Evolutionary conservation across 2,888 invertebrate genomes (phyloP), one percentile per base, ranked within the genome.

Genomic region (Lasioglossum calceatum): DNA sequence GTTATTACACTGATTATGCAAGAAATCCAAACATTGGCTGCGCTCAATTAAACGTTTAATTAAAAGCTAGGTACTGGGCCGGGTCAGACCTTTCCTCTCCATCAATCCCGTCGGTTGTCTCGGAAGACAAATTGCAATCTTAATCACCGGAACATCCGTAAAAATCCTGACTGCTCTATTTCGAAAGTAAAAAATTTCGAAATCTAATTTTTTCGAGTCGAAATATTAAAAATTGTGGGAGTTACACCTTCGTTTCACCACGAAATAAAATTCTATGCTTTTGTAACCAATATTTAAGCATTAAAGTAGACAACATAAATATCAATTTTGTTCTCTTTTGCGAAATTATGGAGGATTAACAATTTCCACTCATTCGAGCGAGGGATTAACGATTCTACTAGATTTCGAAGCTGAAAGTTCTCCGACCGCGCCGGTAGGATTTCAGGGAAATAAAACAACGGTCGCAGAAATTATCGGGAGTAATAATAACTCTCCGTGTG

Each of bases 31-130:
- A 54, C 67, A 39, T 47, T 79, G 36, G 16, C 16, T 36, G 44
- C 61, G 39, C 75, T 73, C 76, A 77, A 85, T 85, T 77, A 73
- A 85, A 83, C 54, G 36, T 77, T 76, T 83, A 83, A 85, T 85
- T 75, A 83, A 83, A 76, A 76, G 42, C 47, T 64, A 83, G 76
- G 23, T 61, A 58, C 72, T 50, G 32, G 12, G 42, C 61, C 39
- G 32, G 8, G n/a, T 67, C 71, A 36, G 44, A 44, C 19, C 39
- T 64, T 79, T 67, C 23, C 44, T 16, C 27, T 32, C 71, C 23
- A 76, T 83, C 79, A 64, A 44, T 61, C 54, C 72, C 50, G 8
- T 36, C 64, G 44, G 54, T 71, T 64, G 27, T 58, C n/a, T n/a
- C 67, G 12, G 10, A n/a, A 39, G 23, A 70, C 23, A 70, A 70